Conservation (phyloP, 2,113 vertebrate species). For the Girardinichthys multiradiatus region DNA sequence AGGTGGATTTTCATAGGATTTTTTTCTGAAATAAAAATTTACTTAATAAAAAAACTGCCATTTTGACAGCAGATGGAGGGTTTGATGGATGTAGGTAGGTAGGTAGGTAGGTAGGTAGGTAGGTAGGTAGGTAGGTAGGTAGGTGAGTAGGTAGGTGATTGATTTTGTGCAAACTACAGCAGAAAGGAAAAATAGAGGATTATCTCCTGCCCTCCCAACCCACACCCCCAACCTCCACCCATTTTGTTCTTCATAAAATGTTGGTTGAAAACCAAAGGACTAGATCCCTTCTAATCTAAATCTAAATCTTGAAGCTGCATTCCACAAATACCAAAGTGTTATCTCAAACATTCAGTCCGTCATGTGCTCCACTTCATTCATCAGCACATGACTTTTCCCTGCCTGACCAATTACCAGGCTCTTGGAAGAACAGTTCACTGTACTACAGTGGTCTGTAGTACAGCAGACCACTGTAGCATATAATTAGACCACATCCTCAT, state of each 20-base stretch:
- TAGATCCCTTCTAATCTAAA: conserved; percentile 12
- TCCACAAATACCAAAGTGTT: conserved; percentile 46
- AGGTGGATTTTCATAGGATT: no score
- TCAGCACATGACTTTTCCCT: conserved; percentile 52
- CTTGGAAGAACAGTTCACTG: neutral
- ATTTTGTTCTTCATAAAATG: neutral
- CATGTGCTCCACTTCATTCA: conserved; percentile 48
- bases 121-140: no score
- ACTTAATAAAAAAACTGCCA: no score
- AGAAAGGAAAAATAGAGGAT: no score
- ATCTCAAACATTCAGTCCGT: conserved; percentile 18
- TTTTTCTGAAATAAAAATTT: no score
- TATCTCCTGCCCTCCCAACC: no score
- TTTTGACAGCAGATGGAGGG: no score
- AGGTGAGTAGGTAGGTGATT: no score
- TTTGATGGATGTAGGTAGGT: no score
- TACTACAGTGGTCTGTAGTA: neutral
- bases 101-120: no score
- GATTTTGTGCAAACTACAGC: no score
- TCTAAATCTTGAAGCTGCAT: conserved; percentile 37
- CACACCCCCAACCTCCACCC: no score
- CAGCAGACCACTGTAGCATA: neutral
- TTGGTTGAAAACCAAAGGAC: neutral
- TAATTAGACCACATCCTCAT: neutral
- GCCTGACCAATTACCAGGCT: conserved; percentile 4